A percentile compares a stretch with the other conserved stretches of the same genome.
Evolutionary conservation across 92 coral and sea anemone species (phyloP).

Genomic region (Meandrina meandrites): DNA sequence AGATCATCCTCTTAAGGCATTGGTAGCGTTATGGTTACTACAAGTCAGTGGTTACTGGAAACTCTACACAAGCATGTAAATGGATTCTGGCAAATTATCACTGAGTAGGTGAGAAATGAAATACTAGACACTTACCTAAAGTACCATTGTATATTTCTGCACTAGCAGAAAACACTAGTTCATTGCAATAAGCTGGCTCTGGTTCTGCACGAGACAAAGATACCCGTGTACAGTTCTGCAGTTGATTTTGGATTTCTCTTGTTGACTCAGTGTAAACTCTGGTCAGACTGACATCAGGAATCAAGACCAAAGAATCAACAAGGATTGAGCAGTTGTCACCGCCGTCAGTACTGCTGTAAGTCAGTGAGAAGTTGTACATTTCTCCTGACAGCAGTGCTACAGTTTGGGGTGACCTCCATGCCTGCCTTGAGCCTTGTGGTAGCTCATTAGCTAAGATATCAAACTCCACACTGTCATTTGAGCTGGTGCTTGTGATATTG

Average conservation of each 20-base stretch:
- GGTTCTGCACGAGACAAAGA: conserved; percentile 32
- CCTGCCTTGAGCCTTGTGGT: conserved; percentile 42
- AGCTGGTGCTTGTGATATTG: neutral
- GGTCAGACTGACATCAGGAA: conserved; percentile 69
- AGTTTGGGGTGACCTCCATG: conserved; percentile 35
- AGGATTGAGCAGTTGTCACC: conserved; percentile 48
- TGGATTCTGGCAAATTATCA: too few relatives aligned
- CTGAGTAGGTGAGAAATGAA: too few relatives aligned
- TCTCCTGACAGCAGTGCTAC: conserved; percentile 27
- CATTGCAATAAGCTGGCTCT: conserved; percentile 62
- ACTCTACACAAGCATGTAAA: too few relatives aligned
- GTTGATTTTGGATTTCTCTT: conserved; percentile 29
- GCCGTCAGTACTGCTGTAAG: conserved; percentile 26
- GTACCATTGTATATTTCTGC: conserved; percentile 93
- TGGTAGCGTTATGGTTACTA: too few relatives aligned
- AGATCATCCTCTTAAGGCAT: too few relatives aligned
- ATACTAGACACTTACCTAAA: conserved; percentile 52
- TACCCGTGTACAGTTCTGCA: conserved; percentile 53
- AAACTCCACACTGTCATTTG: conserved; percentile 25
- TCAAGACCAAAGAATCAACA: conserved; percentile 77
- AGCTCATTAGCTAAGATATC: conserved; percentile 23
- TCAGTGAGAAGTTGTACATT: conserved; percentile 51
- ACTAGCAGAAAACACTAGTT: conserved; percentile 74
- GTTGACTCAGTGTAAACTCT: conserved; percentile 70
- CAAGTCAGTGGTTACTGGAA: too few relatives aligned